Percentiles rank a stretch among this genome's conserved stretches.
phyloP scores from a whole-genome alignment of 2,888 invertebrate genomes.

The Lysandra bellargus region DNA sequence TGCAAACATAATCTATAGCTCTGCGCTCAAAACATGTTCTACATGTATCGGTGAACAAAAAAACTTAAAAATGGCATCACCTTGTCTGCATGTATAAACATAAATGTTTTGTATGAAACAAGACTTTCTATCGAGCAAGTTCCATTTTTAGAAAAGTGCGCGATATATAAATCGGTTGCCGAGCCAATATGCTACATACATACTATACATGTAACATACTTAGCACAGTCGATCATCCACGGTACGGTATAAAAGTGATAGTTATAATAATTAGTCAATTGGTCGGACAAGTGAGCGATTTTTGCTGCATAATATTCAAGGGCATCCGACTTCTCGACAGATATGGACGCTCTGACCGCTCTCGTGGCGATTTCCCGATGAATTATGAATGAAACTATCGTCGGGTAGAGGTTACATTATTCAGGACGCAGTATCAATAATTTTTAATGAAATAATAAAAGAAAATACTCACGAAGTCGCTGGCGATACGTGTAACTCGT shows the following conservation, averaged over 20 bases:
- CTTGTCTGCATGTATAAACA: neutral
- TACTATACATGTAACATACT: constrained; percentile 40
- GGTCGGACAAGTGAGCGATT: constrained; percentile 62
- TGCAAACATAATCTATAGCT: constrained; percentile 21
- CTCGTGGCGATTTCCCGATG: constrained; percentile 48
- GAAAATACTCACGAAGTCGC: constrained; percentile 79
- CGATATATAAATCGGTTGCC: constrained; percentile 57
- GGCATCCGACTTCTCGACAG: constrained; percentile 57
- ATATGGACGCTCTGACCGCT: constrained; percentile 50
- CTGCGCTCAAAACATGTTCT: constrained; percentile 20
- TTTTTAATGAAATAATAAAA: constrained; percentile 66
- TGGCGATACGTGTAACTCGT: constrained; percentile 80
- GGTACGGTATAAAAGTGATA: constrained; percentile 47
- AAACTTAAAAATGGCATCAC: constrained; percentile 27
- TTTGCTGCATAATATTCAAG: constrained; percentile 81
- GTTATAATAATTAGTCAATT: constrained; percentile 54
- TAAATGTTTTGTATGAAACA: constrained; percentile 54
- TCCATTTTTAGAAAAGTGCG: constrained; percentile 71
- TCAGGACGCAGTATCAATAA: constrained; percentile 53
- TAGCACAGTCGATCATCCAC: neutral
- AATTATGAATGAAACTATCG: constrained; percentile 73
- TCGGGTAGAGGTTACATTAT: constrained; percentile 53
- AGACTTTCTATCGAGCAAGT: constrained; percentile 71
- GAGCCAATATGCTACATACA: constrained; percentile 54
- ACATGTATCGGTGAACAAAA: neutral